phyloP scores from a whole-genome alignment of 2,888 invertebrate genomes.

The Plagodis pulveraria region DNA sequence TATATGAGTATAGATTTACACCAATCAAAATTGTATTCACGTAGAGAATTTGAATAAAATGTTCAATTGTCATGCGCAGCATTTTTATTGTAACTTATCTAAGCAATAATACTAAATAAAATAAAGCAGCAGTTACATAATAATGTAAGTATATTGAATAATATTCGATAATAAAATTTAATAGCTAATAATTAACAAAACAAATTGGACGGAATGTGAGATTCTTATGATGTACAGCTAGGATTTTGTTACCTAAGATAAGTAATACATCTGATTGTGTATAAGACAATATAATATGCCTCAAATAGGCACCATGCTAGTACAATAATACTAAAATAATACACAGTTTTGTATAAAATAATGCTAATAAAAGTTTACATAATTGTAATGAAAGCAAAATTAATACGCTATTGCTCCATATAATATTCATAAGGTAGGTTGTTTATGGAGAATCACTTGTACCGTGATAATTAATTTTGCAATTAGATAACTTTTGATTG shows the following conservation, averaged over 20 bases:
- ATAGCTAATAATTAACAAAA: conserved; percentile 80
- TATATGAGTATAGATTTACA: too few relatives aligned
- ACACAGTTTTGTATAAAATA: conserved; percentile 9
- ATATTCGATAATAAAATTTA: conserved; percentile 73
- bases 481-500: too few relatives aligned
- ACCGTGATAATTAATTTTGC: too few relatives aligned
- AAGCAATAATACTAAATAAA: conserved; percentile 58
- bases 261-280: conserved; percentile 34
- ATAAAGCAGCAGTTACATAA: conserved; percentile 66
- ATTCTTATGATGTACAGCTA: conserved; percentile 60
- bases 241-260: conserved; percentile 35
- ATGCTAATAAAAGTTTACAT: conserved; percentile 10
- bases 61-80: conserved; percentile 40
- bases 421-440: neutral
- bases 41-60: conserved; percentile 43
- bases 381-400: conserved; percentile 12
- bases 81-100: conserved; percentile 47
- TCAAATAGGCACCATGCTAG: conserved; percentile 25
- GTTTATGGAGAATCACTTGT: too few relatives aligned
- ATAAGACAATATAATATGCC: conserved; percentile 32
- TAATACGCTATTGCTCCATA: conserved; percentile 1
- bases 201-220: conserved; percentile 84
- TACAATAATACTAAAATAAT: conserved; percentile 19
- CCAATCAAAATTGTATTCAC: neutral
- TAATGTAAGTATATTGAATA: conserved; percentile 78